Base-by-base conservation (phyloP, 2,888 invertebrate species). In the Lamellibrachia satsuma region DNA sequence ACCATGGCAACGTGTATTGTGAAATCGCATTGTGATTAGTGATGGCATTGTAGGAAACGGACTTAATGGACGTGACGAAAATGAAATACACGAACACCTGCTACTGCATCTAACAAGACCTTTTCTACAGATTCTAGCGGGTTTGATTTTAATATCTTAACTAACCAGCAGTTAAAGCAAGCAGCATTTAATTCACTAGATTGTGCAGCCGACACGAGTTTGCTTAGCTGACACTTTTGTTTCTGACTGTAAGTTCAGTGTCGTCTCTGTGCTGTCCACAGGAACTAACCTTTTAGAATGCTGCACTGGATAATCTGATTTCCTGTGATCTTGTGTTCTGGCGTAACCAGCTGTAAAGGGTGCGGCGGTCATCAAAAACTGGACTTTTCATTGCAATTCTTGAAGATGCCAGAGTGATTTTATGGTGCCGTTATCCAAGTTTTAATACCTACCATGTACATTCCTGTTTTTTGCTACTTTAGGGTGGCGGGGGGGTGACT, bases 391-490 rank as follows among this genome's bases (percentile, higher is more conserved):
- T 75, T 75, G 75, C 75, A 75, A 39, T 39, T 39, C 75, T 75
- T 15, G 75, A 75, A 22, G 22, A 75, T 22, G 75, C 75, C 75
- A 75, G 75, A 75, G n/a, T 75, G 75, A 75, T 75, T 75, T 75
- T 75, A 75, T 15, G 75, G 75, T 75, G 75, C 75, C 75, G 75
- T 22, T 75, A 75, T 75, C 75, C 75, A 75, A 75, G 75, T 75
- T 75, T 75, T 75, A 75, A 75, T 75, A 75, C 75, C 75, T 75
- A n/a, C 75, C 15, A 15, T 75, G 75, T 75, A 75, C 75, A 75
- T 75, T 75, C 75, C 75, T 75, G 75, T 75, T 75, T 75, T 39
- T 75, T 75, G 75, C 75, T 75, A 75, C 75, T 75, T 75, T 75
- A 22, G n/a, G n/a, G 75, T 75, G 75, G 55, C 3, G 22, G 75